A percentile compares a stretch with the other conserved stretches of the same genome.
These are phyloP conservation scores for Umimayanthus kanabou DNA, from an alignment of 92 coral and sea anemone species.

Conservation along the genomic window DNA sequence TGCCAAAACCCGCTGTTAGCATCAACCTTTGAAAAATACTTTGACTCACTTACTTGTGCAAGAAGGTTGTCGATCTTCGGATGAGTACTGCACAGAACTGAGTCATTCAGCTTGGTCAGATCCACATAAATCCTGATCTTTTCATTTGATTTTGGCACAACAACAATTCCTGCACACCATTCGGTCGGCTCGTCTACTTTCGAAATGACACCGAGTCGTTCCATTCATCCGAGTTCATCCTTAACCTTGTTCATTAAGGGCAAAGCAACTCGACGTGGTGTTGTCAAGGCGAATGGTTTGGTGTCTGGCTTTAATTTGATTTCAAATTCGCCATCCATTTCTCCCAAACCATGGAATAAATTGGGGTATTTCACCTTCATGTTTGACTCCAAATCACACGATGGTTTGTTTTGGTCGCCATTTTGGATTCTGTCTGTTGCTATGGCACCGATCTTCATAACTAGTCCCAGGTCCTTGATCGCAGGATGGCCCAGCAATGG, in stretches of 20 bases:
- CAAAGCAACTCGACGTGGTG: conserved; percentile 47
- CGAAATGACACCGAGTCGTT: conserved; percentile 46
- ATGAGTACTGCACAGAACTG: conserved; percentile 44
- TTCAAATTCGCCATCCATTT: conserved; percentile 49
- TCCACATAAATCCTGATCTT: not conserved
- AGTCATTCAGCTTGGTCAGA: not conserved
- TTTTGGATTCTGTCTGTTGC: too few relatives aligned
- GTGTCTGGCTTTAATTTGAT: conserved; percentile 44
- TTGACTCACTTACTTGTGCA: conserved; percentile 58
- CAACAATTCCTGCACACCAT: conserved; percentile 60
- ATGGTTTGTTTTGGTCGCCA: not conserved
- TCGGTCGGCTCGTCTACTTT: conserved; percentile 47
- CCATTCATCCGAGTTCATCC: conserved; percentile 46
- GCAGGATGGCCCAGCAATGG: too few relatives aligned
- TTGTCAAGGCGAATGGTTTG: conserved; percentile 42
- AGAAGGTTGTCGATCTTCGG: conserved; percentile 58
- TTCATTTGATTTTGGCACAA: not conserved
- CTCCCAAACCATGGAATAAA: conserved; percentile 50
- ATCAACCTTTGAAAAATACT: conserved; percentile 50
- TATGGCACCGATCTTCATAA: too few relatives aligned
- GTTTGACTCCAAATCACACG: not conserved
- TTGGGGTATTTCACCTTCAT: conserved; percentile 31
- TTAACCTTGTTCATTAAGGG: conserved; percentile 50
- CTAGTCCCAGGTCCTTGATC: too few relatives aligned
- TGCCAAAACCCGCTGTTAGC: conserved; percentile 58